phyloP scores from a whole-genome alignment of 2,797 vertebrate species.

The Schizopygopsis malacanthus region DNA sequence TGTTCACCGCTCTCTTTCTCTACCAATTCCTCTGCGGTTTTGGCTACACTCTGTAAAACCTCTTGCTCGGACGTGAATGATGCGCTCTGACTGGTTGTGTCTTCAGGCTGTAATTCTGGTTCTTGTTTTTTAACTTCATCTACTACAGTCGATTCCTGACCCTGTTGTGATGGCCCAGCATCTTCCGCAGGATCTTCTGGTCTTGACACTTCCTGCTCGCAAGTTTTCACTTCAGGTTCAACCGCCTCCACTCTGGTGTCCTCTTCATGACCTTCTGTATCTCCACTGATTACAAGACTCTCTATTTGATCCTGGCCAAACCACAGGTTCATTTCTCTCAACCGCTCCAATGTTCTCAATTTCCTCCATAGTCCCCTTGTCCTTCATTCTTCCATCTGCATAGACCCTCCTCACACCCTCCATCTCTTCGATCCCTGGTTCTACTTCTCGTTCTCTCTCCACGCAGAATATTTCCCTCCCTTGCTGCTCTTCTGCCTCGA shows the following conservation, averaged over 20 bases:
- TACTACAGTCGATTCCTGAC: conserved; percentile 49
- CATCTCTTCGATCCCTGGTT: conserved; percentile 76
- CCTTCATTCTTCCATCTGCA: conserved; percentile 71
- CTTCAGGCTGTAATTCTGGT: conserved; percentile 58
- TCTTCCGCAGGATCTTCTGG: conserved; percentile 59
- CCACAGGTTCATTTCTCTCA: conserved; percentile 61
- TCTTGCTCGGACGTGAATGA: conserved; percentile 49
- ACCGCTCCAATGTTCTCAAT: conserved; percentile 71
- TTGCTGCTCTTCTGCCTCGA: conserved; percentile 58
- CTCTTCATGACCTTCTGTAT: conserved; percentile 68
- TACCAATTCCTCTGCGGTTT: conserved; percentile 14
- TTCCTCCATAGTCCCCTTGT: conserved; percentile 80
- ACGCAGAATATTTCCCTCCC: conserved; percentile 61
- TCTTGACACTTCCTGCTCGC: conserved; percentile 60
- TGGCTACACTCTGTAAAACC: not conserved
- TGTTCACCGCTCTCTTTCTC: conserved; percentile 17
- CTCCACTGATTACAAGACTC: conserved; percentile 73
- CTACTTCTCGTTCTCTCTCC: conserved; percentile 66
- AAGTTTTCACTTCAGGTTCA: conserved; percentile 50
- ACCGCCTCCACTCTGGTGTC: conserved; percentile 47
- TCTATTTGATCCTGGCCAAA: conserved; percentile 62
- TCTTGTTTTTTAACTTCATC: conserved; percentile 44
- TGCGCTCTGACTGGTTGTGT: conserved; percentile 1
- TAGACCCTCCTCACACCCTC: conserved; percentile 66
- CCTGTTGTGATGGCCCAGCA: conserved; percentile 52